These are phyloP conservation scores for Noctua comes DNA, from an alignment of 2,888 invertebrate species.

Conservation along the genomic window DNA sequence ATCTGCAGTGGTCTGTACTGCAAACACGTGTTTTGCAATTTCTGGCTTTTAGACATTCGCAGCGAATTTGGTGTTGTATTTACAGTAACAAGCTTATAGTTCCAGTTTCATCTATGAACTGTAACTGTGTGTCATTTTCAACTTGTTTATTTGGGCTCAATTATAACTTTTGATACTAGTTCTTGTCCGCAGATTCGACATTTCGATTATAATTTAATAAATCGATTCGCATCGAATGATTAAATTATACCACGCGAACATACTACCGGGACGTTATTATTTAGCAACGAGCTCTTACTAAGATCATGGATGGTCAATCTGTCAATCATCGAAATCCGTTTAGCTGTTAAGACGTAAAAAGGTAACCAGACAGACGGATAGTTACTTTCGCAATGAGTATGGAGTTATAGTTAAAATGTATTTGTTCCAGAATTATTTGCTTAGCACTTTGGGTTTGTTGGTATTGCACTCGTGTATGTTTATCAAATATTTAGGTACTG, in stretches of 20 bases:
- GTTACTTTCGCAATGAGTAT: not conserved
- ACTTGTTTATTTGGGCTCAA: not conserved
- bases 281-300: not conserved
- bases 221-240: too few species aligned
- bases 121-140: conserved; percentile 12
- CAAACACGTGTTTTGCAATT: conserved; percentile 57
- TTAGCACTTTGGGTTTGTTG: not conserved
- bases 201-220: too few species aligned
- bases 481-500: conserved; percentile 1
- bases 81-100: not conserved
- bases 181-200: not conserved
- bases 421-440: conserved; percentile 12
- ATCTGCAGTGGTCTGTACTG: conserved; percentile 57
- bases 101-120: conserved; percentile 1
- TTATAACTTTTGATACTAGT: not conserved
- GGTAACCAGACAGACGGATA: not conserved
- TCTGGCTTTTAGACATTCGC: conserved; percentile 44
- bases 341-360: not conserved
- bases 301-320: not conserved
- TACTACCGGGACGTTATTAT: not conserved
- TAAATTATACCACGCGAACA: not conserved
- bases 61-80: conserved; percentile 20
- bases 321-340: not conserved
- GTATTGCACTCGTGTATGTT: not conserved
- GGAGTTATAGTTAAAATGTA: not conserved